Conservation (phyloP, 1,140 invertebrate genomes). For the Scaptomyza pallida region DNA sequence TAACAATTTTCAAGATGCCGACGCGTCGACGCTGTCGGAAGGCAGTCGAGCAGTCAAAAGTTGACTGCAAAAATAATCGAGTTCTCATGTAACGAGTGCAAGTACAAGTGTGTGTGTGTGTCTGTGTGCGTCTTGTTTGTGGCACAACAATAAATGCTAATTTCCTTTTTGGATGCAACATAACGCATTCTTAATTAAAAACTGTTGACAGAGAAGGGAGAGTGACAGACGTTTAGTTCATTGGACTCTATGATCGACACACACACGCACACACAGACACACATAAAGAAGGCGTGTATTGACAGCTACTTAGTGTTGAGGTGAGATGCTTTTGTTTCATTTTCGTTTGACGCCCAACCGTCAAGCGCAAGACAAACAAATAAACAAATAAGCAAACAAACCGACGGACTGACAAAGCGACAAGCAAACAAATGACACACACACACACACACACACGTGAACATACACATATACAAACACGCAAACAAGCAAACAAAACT, state of each 20-base stretch:
- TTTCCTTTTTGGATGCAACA: slow-evolving; percentile 64
- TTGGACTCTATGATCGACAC: slow-evolving; percentile 23
- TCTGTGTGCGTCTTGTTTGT: slow-evolving; percentile 25
- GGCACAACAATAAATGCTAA: slow-evolving; percentile 76
- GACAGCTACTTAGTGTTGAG: slow-evolving; percentile 64
- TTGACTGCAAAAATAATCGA: slow-evolving; percentile 64
- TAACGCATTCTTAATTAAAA: slow-evolving; percentile 74
- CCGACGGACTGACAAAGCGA: background rate
- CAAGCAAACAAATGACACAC: slow-evolving; percentile 42
- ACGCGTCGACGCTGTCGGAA: slow-evolving; percentile 34
- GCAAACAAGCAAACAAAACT: slow-evolving; percentile 59
- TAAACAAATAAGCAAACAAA: background rate
- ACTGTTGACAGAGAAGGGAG: slow-evolving; percentile 67
- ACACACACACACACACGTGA: too few species aligned
- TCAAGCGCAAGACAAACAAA: slow-evolving; percentile 42
- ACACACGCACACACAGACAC: background rate
- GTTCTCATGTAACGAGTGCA: slow-evolving; percentile 39
- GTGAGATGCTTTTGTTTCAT: slow-evolving; percentile 39
- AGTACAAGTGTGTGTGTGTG: background rate
- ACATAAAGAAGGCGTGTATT: slow-evolving; percentile 8
- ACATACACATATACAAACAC: slow-evolving; percentile 25
- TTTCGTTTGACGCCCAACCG: slow-evolving; percentile 17
- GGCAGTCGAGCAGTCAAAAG: slow-evolving; percentile 22
- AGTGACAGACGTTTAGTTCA: background rate
- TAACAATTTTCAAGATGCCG: slow-evolving; percentile 22